Conservation (phyloP, 2,888 invertebrate species). For the Stramonita haemastoma region DNA sequence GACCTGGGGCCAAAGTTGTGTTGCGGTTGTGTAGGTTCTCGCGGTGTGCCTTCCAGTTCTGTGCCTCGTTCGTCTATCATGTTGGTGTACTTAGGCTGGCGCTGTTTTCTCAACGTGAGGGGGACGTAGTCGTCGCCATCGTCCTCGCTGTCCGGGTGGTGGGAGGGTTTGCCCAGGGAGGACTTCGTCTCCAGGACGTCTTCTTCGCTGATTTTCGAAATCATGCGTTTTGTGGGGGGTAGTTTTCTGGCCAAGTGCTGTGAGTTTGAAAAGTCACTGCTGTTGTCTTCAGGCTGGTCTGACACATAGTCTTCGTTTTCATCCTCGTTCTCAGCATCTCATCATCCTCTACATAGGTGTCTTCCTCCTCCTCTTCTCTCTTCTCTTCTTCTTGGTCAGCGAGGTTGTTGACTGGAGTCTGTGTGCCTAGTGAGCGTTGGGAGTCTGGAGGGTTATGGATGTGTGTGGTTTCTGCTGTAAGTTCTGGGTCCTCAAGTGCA, state of each 20-base stretch:
- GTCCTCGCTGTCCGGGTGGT: neutral
- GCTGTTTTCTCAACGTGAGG: neutral
- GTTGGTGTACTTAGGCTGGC: neutral
- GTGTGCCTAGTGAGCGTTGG: neutral
- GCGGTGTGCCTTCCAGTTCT: slow-evolving; percentile 8
- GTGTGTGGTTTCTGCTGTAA: neutral
- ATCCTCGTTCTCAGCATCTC: neutral
- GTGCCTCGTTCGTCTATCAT: slow-evolving; percentile 8
- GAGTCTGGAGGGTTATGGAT: neutral
- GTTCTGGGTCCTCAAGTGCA: neutral
- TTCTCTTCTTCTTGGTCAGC: neutral
- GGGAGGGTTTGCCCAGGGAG: neutral
- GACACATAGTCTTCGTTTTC: neutral
- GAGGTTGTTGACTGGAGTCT: neutral
- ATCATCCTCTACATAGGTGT: neutral
- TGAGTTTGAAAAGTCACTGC: neutral
- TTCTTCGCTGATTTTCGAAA: slow-evolving; percentile 20
- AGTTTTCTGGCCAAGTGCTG: neutral
- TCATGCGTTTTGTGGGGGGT: neutral
- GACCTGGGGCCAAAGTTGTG: slow-evolving; percentile 25
- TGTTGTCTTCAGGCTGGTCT: neutral
- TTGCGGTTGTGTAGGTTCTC: neutral
- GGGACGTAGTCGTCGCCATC: neutral
- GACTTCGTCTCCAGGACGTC: neutral
- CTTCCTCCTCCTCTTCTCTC: neutral